A percentile compares a stretch with the other conserved stretches of the same genome.
Evolutionary conservation across 2,797 vertebrate species (phyloP).

Genomic region (Apogon talboti): DNA sequence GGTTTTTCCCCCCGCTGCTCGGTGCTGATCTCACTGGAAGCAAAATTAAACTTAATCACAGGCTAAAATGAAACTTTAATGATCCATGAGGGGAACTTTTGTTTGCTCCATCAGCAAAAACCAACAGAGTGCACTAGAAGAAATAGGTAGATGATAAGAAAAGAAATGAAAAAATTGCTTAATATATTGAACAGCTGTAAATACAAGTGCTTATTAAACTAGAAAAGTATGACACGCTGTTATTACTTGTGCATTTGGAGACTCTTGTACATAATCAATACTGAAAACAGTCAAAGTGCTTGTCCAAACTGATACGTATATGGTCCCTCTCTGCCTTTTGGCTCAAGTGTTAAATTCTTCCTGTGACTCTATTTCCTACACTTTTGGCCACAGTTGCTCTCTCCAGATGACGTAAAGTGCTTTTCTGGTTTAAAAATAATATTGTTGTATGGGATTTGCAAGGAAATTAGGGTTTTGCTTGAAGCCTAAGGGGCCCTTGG

Average conservation of each 20-base stretch:
- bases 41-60: constrained; percentile 46
- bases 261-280: not conserved
- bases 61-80: constrained; percentile 55
- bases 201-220: no score
- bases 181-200: no score
- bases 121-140: constrained; percentile 14
- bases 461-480: constrained; percentile 76
- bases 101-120: constrained; percentile 60
- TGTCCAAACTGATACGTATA: constrained; percentile 24
- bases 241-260: no score
- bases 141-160: no score
- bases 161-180: no score
- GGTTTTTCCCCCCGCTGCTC: constrained; percentile 34
- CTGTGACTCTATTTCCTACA: constrained; percentile 56
- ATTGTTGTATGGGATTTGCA: constrained; percentile 76
- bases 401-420: constrained; percentile 63
- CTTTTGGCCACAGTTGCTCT: constrained; percentile 48
- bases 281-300: not conserved
- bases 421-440: constrained; percentile 78
- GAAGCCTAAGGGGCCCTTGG: constrained; percentile 58
- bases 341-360: constrained; percentile 44
- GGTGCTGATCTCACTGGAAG: constrained; percentile 51
- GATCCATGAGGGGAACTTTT: constrained; percentile 53
- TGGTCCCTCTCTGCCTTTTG: constrained; percentile 28
- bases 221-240: no score